These are phyloP conservation scores for Scyliorhinus canicula DNA, from an alignment of 2,797 vertebrate species.

Conservation along the genomic window DNA sequence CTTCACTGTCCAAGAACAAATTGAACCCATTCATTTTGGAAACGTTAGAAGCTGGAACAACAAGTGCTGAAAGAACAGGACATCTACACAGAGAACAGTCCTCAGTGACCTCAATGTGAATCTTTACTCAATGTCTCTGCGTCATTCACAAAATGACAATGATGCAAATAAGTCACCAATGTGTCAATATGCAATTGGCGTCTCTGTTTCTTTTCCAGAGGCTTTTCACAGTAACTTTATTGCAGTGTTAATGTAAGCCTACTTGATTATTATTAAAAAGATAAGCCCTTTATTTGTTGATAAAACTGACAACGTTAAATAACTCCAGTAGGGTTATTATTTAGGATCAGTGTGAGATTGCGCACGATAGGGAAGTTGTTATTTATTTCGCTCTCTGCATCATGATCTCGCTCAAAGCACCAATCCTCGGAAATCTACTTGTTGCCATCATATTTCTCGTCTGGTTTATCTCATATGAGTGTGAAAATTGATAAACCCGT, in stretches of 20 bases:
- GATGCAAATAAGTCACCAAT: not conserved
- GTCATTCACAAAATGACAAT: not conserved
- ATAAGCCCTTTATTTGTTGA: not conserved
- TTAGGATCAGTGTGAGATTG: not conserved
- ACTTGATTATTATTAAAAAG: too few species aligned
- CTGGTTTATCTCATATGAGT: not conserved
- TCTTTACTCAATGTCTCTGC: not conserved
- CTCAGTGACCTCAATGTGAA: not conserved
- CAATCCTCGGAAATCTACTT: not conserved
- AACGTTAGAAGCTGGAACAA: not conserved
- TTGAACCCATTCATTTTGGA: not conserved
- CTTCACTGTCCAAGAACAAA: not conserved
- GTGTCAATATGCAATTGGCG: not conserved
- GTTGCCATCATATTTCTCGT: not conserved
- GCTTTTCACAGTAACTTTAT: too few species aligned
- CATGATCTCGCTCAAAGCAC: not conserved
- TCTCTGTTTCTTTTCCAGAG: not conserved
- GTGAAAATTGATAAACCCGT: not conserved
- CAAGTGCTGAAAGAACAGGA: not conserved
- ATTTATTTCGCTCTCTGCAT: not conserved
- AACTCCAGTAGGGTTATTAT: not conserved
- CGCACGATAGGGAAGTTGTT: not conserved
- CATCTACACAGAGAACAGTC: not conserved
- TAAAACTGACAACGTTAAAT: not conserved
- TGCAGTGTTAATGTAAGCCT: too few species aligned